A percentile compares a stretch with the other conserved stretches of the same genome.
Evolutionary conservation across 1,140 invertebrate species (phyloP).

Genomic region (Zeugodacus cucurbitae): DNA sequence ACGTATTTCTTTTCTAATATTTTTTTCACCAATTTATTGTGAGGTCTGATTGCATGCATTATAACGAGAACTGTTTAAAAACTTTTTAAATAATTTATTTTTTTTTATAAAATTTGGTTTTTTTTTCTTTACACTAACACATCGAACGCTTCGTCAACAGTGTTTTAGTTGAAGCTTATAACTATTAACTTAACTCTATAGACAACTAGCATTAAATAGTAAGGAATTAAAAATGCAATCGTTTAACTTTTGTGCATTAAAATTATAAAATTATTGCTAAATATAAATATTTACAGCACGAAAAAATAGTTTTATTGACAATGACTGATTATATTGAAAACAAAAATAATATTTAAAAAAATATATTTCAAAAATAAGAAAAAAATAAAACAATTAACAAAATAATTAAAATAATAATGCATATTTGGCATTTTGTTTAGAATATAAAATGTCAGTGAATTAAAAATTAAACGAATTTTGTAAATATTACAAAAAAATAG

Average conservation of each 20-base stretch:
- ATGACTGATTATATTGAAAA: neutral
- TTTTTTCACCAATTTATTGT: no score
- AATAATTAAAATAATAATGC: no score
- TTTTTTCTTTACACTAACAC: neutral
- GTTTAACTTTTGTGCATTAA: neutral
- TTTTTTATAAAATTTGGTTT: neutral
- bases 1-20: neutral
- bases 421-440: neutral
- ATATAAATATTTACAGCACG: neutral
- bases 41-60: neutral
- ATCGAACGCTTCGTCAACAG: neutral
- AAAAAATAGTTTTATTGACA: neutral
- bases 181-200: conserved; percentile 1
- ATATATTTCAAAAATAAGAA: no score
- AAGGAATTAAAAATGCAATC: neutral
- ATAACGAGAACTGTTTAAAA: neutral
- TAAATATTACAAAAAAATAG: neutral
- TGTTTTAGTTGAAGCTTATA: neutral
- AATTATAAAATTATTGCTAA: neutral
- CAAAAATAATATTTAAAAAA: no score
- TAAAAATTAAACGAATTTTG: no score
- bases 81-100: no score
- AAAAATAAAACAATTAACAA: no score
- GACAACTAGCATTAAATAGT: neutral
- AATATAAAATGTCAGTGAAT: neutral